These are phyloP conservation scores for Seira ritae DNA, from an alignment of 2,888 invertebrate species.

Conservation along the genomic window DNA sequence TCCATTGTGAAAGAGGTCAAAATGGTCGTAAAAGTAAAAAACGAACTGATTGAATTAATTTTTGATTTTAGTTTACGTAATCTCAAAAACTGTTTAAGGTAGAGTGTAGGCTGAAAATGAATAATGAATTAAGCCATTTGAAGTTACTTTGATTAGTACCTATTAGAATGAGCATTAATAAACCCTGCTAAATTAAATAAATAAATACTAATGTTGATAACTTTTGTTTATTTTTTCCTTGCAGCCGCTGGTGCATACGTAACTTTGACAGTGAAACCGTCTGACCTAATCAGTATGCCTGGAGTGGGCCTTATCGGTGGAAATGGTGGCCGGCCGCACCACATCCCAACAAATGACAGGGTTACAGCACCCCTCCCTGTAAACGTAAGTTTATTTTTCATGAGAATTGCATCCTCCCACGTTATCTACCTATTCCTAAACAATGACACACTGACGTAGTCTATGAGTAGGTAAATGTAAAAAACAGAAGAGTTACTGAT, in stretches of 20 bases:
- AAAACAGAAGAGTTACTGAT: too few relatives aligned
- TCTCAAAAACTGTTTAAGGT: too few relatives aligned
- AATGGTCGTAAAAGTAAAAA: too few relatives aligned
- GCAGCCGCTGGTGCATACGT: conserved; percentile 77
- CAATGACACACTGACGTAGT: too few relatives aligned
- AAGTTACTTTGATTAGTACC: conserved; percentile 19
- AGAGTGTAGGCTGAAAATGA: too few relatives aligned
- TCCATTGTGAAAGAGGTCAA: too few relatives aligned
- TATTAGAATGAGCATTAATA: neutral
- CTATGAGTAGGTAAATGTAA: too few relatives aligned
- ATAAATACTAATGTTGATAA: neutral
- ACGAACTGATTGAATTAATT: too few relatives aligned
- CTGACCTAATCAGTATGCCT: conserved; percentile 69
- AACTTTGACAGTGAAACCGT: conserved; percentile 76
- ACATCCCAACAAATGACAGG: conserved; percentile 69
- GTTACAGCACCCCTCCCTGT: conserved; percentile 77
- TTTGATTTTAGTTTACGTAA: too few relatives aligned
- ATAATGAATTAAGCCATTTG: too few relatives aligned
- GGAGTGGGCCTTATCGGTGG: conserved; percentile 69
- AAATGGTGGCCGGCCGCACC: conserved; percentile 70
- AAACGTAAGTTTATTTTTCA: conserved; percentile 72
- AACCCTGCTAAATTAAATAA: too few relatives aligned
- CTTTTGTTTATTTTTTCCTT: conserved; percentile 50
- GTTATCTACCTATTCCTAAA: too few relatives aligned
- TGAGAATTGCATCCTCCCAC: neutral